phyloP scores from a whole-genome alignment of 1,140 invertebrate species.

The Brachionus angularis region DNA sequence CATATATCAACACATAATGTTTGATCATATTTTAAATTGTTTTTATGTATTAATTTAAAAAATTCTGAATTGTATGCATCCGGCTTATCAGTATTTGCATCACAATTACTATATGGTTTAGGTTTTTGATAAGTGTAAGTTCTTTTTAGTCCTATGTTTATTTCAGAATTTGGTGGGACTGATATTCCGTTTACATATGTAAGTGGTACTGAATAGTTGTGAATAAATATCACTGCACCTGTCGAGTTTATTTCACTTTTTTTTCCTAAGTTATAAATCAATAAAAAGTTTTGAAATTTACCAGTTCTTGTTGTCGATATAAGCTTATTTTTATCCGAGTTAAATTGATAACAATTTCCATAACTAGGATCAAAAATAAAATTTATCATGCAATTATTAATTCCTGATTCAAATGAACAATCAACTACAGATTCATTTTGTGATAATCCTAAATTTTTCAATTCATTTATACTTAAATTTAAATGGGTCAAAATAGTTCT shows the following conservation, averaged over 20 bases:
- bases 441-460: too few species aligned
- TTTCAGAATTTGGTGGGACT: not conserved
- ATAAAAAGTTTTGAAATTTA: not conserved
- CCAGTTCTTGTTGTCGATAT: too few species aligned
- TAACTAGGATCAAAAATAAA: not conserved
- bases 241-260: not conserved
- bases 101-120: conserved; percentile 25
- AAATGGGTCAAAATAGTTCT: too few species aligned
- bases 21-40: not conserved
- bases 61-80: not conserved
- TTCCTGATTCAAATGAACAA: not conserved
- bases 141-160: not conserved
- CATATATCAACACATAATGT: not conserved
- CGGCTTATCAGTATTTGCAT: not conserved
- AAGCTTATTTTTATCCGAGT: not conserved
- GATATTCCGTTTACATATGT: not conserved
- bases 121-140: not conserved
- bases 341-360: conserved; percentile 26
- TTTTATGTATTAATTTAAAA: not conserved
- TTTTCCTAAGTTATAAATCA: not conserved
- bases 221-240: not conserved
- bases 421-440: too few species aligned
- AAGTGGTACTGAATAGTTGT: not conserved
- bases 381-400: not conserved
- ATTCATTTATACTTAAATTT: too few species aligned